phyloP scores from a whole-genome alignment of 2,888 invertebrate genomes.

The Stomorhina lunata region DNA sequence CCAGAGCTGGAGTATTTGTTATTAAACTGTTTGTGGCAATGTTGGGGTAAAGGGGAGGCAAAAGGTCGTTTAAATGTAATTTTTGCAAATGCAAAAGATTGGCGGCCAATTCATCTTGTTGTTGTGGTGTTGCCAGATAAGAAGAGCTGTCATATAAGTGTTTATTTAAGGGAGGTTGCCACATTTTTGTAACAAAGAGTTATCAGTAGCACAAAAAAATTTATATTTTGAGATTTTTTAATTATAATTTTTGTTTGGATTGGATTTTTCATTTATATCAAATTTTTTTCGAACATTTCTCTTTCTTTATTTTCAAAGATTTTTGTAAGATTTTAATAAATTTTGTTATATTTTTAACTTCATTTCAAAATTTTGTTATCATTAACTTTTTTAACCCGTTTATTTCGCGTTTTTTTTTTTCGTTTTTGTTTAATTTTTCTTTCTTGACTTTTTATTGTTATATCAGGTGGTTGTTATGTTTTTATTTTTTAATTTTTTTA shows the following conservation, averaged over 20 bases:
- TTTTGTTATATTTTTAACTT: background rate
- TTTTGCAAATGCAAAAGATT: constrained; percentile 51
- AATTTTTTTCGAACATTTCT: background rate
- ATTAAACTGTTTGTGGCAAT: background rate
- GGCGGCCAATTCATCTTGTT: constrained; percentile 24
- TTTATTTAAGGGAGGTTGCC: constrained; percentile 38
- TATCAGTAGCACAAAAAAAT: background rate
- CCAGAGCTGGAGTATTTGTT: background rate
- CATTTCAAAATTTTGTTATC: too few species aligned
- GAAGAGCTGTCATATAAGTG: background rate
- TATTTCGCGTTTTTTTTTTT: constrained; percentile 14
- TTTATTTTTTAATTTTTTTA: constrained; percentile 3
- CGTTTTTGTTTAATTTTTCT: background rate
- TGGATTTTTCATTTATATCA: background rate
- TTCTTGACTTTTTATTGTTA: background rate
- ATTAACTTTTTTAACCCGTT: constrained; percentile 28
- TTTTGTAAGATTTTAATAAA: too few species aligned
- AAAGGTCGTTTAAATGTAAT: constrained; percentile 35
- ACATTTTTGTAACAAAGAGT: constrained; percentile 27
- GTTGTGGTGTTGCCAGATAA: background rate
- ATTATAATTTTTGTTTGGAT: background rate
- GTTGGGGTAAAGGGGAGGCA: background rate
- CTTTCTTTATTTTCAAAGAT: background rate
- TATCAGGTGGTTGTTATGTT: constrained; percentile 38
- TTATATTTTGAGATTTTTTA: background rate